Conservation (phyloP, 2,113 vertebrate species). For the Lampris incognitus region DNA sequence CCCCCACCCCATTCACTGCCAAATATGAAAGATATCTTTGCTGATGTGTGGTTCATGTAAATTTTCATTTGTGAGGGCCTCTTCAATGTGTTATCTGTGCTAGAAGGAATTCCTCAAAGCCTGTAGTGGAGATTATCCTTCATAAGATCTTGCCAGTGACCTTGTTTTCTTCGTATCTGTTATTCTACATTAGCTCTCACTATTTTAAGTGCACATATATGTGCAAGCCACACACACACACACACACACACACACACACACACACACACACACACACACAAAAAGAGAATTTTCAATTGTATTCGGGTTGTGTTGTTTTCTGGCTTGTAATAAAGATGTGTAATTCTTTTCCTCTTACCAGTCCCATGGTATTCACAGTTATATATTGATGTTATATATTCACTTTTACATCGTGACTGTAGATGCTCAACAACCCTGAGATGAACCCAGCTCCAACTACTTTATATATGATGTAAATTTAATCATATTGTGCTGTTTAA, state of each 20-base stretch:
- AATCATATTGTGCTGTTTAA: background rate
- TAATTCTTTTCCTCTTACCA: background rate
- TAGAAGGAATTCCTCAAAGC: conserved; percentile 61
- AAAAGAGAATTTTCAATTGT: conserved; percentile 23
- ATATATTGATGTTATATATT: background rate
- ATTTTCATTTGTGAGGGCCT: conserved; percentile 74
- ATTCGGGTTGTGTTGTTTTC: conserved; percentile 20
- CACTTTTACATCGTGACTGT: too few species aligned
- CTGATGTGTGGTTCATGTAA: conserved; percentile 72
- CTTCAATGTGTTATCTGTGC: conserved; percentile 60
- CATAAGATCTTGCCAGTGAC: conserved; percentile 67
- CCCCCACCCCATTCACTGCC: conserved; percentile 47
- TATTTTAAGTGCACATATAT: conserved; percentile 39
- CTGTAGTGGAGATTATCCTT: conserved; percentile 58
- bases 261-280: background rate
- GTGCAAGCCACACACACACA: conserved; percentile 14
- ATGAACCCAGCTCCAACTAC: background rate
- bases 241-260: too few species aligned
- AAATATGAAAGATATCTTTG: conserved; percentile 80
- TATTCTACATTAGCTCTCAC: conserved; percentile 12
- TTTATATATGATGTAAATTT: background rate
- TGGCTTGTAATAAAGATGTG: conserved; percentile 4
- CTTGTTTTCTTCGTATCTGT: conserved; percentile 59
- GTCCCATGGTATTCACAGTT: background rate
- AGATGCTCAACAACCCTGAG: background rate